phyloP scores from a whole-genome alignment of 2,888 invertebrate species.

The Coelinius sp. region DNA sequence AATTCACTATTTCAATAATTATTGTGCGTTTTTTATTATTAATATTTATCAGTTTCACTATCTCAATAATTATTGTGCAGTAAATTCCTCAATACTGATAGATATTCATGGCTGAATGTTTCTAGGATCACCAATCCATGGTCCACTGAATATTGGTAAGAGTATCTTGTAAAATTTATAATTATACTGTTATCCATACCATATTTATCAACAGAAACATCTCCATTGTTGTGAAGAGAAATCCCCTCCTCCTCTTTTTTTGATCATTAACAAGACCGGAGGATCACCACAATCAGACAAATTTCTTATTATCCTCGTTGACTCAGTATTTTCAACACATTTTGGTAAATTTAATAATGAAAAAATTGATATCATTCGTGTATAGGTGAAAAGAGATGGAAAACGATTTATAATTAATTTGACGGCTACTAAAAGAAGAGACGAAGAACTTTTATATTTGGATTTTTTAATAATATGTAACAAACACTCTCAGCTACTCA shows the following conservation, averaged over 20 bases:
- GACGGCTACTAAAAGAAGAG: neutral
- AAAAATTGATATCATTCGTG: neutral
- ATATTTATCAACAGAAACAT: neutral
- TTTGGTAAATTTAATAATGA: neutral
- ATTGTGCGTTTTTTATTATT: conserved; percentile 10
- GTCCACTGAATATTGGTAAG: neutral
- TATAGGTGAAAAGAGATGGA: neutral
- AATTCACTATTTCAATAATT: neutral
- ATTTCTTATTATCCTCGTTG: too few species aligned
- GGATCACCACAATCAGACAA: neutral
- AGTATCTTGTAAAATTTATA: neutral
- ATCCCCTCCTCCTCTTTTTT: neutral
- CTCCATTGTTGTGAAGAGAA: neutral
- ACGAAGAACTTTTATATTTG: neutral
- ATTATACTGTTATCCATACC: neutral
- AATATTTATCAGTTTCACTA: neutral
- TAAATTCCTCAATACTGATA: neutral
- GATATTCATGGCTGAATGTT: neutral
- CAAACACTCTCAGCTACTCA: neutral
- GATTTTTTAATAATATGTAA: too few species aligned
- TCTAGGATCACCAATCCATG: neutral
- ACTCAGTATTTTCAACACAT: too few species aligned
- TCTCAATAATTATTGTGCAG: neutral
- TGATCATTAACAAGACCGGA: neutral
- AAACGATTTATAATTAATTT: neutral